Conservation (phyloP, 1,140 invertebrate species). For the Popillia japonica region DNA sequence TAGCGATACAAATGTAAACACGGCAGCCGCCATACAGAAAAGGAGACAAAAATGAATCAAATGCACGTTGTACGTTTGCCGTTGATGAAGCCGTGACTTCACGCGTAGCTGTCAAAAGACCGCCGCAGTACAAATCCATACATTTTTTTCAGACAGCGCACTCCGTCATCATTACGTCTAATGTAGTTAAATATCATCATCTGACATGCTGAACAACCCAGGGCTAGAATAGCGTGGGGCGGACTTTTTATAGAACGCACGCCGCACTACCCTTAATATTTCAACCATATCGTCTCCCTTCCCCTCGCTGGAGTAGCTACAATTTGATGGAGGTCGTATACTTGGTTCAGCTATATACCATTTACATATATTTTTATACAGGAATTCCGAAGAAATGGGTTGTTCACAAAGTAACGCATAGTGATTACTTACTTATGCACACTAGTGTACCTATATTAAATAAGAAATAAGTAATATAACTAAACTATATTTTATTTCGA, state of each 20-base stretch:
- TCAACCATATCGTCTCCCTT: background rate
- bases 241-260: background rate
- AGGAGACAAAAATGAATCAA: background rate
- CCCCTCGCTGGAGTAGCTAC: background rate
- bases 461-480: no score
- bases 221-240: background rate
- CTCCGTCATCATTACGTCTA: conserved; percentile 14
- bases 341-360: no score
- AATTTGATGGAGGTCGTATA: background rate
- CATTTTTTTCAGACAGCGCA: conserved; percentile 3
- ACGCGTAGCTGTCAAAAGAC: background rate
- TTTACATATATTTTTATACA: no score
- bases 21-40: background rate
- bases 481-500: no score
- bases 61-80: background rate
- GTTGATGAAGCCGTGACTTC: conserved; percentile 9
- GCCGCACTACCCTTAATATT: background rate
- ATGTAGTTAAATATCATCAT: conserved; percentile 15
- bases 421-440: no score
- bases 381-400: no score
- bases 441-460: no score
- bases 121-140: conserved; percentile 8
- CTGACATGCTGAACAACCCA: conserved; percentile 2
- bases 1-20: background rate
- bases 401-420: no score